Conservation (phyloP, 2,888 invertebrate species). For the Epirrita christyi region DNA sequence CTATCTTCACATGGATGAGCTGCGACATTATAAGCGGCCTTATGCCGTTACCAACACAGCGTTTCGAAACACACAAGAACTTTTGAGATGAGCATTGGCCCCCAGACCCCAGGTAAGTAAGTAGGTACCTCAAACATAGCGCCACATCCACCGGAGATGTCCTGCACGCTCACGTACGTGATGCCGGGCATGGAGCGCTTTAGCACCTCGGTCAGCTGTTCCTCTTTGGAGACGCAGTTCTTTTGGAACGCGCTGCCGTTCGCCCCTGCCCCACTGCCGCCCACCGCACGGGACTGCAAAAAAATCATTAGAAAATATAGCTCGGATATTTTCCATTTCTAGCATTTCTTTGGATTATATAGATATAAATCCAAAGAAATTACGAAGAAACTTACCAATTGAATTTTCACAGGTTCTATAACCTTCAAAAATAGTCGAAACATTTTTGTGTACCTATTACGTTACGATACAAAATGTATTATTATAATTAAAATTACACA, state of each 20-base stretch:
- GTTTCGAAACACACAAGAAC: no score
- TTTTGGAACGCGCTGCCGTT: constrained; percentile 57
- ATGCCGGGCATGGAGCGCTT: constrained; percentile 85
- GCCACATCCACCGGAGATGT: constrained; percentile 92
- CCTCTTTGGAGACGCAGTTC: constrained; percentile 67
- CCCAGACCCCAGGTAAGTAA: no score
- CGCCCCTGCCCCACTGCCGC: constrained; percentile 41
- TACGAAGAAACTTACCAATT: constrained; percentile 53
- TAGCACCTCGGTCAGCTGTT: constrained; percentile 63
- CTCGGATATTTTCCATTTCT: no score
- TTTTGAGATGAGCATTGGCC: no score
- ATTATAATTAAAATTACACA: not conserved
- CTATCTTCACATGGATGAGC: not conserved
- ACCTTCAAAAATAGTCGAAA: constrained; percentile 65
- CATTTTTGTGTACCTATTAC: constrained; percentile 49
- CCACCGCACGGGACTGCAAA: constrained; percentile 53
- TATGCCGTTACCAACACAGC: no score
- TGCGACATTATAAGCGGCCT: not conserved
- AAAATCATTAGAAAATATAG: constrained; percentile 6
- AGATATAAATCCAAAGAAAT: not conserved
- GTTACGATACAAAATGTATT: no score
- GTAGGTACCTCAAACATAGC: constrained; percentile 89
- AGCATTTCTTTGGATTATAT: no score
- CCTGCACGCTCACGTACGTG: constrained; percentile 86
- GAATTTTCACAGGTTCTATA: constrained; percentile 62